phyloP scores from a whole-genome alignment of 2,888 invertebrate species.

The Lamproptera curius region DNA sequence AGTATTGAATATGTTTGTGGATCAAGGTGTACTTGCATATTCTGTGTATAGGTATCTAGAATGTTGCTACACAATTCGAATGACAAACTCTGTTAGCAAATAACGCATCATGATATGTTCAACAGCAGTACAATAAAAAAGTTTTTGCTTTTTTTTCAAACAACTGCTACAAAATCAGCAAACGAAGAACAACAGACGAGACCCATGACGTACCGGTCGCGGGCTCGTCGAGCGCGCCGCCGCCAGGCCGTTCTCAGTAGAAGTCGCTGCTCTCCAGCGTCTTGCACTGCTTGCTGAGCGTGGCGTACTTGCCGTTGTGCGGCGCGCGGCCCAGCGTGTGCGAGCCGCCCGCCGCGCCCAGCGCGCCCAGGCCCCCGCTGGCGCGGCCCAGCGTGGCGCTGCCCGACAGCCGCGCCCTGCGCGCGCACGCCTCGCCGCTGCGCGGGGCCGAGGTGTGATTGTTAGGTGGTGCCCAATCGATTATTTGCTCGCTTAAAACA shows the following conservation, averaged over 20 bases:
- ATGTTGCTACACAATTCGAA: too few relatives aligned
- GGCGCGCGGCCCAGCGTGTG: conserved; percentile 85
- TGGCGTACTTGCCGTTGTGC: conserved; percentile 94
- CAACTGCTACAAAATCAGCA: too few relatives aligned
- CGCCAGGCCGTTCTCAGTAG: conserved; percentile 92
- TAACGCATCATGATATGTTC: too few relatives aligned
- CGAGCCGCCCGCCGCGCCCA: conserved; percentile 64
- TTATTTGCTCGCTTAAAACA: too few relatives aligned
- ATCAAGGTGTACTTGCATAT: too few relatives aligned
- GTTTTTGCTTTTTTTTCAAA: too few relatives aligned
- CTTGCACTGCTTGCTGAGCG: conserved; percentile 97
- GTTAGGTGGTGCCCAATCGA: too few relatives aligned
- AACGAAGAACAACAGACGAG: too few relatives aligned
- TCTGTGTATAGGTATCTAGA: too few relatives aligned
- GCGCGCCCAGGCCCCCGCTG: conserved; percentile 48
- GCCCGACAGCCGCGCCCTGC: conserved; percentile 65
- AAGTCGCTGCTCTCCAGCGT: conserved; percentile 95
- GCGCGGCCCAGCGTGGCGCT: conserved; percentile 46
- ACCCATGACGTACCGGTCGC: conserved; percentile 29
- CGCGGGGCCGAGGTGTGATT: background rate
- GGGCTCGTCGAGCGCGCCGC: conserved; percentile 53
- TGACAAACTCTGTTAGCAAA: too few relatives aligned
- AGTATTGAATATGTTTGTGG: too few relatives aligned
- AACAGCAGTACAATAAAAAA: too few relatives aligned
- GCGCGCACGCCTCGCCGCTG: conserved; percentile 26